These are phyloP conservation scores for Julus scanicus DNA, from an alignment of 2,888 invertebrate species.

Conservation along the genomic window DNA sequence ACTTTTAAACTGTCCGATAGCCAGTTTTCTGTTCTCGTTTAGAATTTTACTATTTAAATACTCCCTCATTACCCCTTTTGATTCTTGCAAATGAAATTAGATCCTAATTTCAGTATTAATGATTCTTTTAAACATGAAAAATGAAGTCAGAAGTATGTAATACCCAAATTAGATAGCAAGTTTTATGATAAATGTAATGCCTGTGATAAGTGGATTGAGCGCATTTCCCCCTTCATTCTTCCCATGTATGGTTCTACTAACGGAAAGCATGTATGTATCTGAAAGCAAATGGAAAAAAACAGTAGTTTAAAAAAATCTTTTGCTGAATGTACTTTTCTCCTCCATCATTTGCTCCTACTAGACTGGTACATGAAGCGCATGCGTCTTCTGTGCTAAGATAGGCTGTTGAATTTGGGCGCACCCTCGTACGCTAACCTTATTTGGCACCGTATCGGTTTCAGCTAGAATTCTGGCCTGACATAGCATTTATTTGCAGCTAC, in stretches of 20 bases:
- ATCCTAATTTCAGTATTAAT: slow-evolving; percentile 2
- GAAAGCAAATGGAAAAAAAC: slow-evolving; percentile 10
- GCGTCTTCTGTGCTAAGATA: neutral
- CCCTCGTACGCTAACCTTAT: slow-evolving; percentile 53
- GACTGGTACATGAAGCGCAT: neutral
- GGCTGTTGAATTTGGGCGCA: slow-evolving; percentile 45
- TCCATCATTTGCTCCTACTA: neutral
- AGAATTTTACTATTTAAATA: neutral
- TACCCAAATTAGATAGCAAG: neutral
- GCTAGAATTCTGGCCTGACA: slow-evolving; percentile 24
- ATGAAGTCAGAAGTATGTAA: neutral
- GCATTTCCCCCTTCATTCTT: slow-evolving; percentile 37
- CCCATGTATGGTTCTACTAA: slow-evolving; percentile 42
- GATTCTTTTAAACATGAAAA: neutral
- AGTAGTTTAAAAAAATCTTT: slow-evolving; percentile 38
- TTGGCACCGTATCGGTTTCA: slow-evolving; percentile 57
- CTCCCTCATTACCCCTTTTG: neutral
- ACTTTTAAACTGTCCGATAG: too few relatives aligned
- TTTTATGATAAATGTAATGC: neutral
- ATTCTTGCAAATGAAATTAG: neutral
- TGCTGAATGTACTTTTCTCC: slow-evolving; percentile 1
- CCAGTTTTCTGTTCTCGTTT: neutral
- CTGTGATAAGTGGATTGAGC: slow-evolving; percentile 15
- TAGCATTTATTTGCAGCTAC: slow-evolving; percentile 50
- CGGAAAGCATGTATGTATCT: slow-evolving; percentile 20